Evolutionary conservation across 2,888 invertebrate genomes (phyloP), one percentile per base, ranked within the genome.

Genomic region (Mesorhabditis sp.): DNA sequence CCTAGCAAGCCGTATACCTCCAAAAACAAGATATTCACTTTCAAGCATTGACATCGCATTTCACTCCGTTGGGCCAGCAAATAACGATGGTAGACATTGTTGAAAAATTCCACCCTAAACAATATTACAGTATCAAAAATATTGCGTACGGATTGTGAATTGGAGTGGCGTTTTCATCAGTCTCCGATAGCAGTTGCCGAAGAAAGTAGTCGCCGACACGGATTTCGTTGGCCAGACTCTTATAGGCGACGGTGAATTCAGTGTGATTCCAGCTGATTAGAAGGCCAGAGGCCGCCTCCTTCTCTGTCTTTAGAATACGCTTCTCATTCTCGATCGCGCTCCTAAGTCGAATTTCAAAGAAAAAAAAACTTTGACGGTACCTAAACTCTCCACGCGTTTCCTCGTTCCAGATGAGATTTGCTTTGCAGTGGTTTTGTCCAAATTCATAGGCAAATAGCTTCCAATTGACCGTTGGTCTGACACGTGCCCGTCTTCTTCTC

Each of bases 331-430:
- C 77, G 65, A 80, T 76, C 4, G 76, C 67, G 65, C 76, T 73
- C 44, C 74, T 73, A 64, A 4, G 70, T 63, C n/a, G 41, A 68
- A 45, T 58, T 44, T 50, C 5, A 63, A 5, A 15, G 43, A 45
- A 15, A 4, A 62, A 62, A 28, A 63, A 63, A 63, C 3, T 50
- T 42, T n/a, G 0, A 43, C 4, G 92, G 86, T 92, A 92, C 75
- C 94, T 90, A 68, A 98, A 89, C 86, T 98, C 97, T 87, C 96
- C 96, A 67, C 97, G 90, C 0, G 97, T 98, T 92, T 93, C 82
- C 86, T 95, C 95, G 87, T 98, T 99, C 98, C 98, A 99, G 84
- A 98, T 95, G 62, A 99, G 90, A 88, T 97, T 95, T 0, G 97
- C 94, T 86, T 94, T 90, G 70, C 93, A 92, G 86, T 97, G 97